These are phyloP conservation scores for Fabriciana adippe DNA, from an alignment of 2,888 invertebrate genomes.

Conservation along the genomic window DNA sequence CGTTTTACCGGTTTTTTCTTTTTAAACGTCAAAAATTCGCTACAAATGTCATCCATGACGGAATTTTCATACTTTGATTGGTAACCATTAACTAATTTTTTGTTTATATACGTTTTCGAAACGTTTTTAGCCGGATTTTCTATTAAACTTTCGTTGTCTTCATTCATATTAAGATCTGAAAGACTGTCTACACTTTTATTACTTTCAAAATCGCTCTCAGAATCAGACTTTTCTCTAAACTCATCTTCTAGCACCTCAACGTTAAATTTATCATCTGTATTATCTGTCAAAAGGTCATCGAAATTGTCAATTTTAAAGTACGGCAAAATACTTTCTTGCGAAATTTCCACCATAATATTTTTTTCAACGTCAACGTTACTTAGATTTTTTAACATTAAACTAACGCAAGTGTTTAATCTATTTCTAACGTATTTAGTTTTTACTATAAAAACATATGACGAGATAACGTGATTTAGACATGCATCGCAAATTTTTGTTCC, in stretches of 20 bases:
- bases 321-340: slow-evolving; percentile 58
- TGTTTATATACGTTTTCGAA: slow-evolving; percentile 53
- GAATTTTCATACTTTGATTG: slow-evolving; percentile 40
- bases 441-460: slow-evolving; percentile 62
- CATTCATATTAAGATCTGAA: slow-evolving; percentile 29
- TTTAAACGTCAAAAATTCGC: slow-evolving; percentile 68
- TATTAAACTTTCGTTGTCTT: slow-evolving; percentile 33
- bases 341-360: slow-evolving; percentile 67
- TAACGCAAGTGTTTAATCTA: slow-evolving; percentile 61
- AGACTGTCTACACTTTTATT: not conserved
- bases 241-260: slow-evolving; percentile 73
- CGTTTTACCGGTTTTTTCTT: slow-evolving; percentile 48
- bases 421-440: slow-evolving; percentile 57
- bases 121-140: slow-evolving; percentile 50
- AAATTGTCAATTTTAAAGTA: slow-evolving; percentile 44
- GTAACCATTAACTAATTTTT: slow-evolving; percentile 57
- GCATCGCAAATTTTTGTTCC: slow-evolving; percentile 71
- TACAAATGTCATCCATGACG: slow-evolving; percentile 50
- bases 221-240: slow-evolving; percentile 62
- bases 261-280: slow-evolving; percentile 52
- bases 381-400: slow-evolving; percentile 57
- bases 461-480: slow-evolving; percentile 64
- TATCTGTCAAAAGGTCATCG: slow-evolving; percentile 47
- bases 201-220: slow-evolving; percentile 43
- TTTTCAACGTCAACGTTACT: slow-evolving; percentile 44